phyloP scores from a whole-genome alignment of 2,888 invertebrate species.

The Drosophila algonquin region DNA sequence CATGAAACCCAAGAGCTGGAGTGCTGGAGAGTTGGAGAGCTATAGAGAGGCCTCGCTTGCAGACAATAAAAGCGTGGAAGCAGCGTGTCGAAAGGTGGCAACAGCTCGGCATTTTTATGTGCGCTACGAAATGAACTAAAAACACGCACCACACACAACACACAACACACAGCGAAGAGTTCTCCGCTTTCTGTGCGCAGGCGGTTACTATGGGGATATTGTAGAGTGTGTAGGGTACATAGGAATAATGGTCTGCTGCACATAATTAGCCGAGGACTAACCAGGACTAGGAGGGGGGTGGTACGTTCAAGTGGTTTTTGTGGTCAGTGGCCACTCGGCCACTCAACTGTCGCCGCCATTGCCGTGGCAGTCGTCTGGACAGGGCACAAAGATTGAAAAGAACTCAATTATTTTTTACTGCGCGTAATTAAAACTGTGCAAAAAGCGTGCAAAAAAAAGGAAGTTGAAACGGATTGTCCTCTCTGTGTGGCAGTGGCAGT shows the following conservation, averaged over 20 bases:
- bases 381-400: constrained; percentile 66
- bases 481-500: background rate
- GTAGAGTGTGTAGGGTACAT: constrained; percentile 10
- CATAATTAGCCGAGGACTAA: constrained; percentile 59
- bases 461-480: constrained; percentile 28
- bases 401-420: constrained; percentile 77
- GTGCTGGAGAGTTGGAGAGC: background rate
- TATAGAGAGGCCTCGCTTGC: background rate
- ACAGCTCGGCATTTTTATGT: constrained; percentile 59
- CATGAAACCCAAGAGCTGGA: background rate
- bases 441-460: constrained; percentile 7
- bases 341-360: constrained; percentile 51
- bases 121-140: constrained; percentile 71
- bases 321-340: constrained; percentile 63
- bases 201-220: background rate
- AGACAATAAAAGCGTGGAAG: constrained; percentile 11
- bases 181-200: background rate
- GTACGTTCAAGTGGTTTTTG: constrained; percentile 41
- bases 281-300: background rate
- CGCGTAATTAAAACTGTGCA: constrained; percentile 61
- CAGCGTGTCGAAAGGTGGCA: constrained; percentile 16
- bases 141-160: constrained; percentile 59
- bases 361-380: constrained; percentile 48
- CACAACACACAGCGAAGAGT: constrained; percentile 4
- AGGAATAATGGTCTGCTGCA: constrained; percentile 70